Evolutionary conservation across 1,140 invertebrate species (phyloP).

Genomic region (Gonatopus flavifemur): DNA sequence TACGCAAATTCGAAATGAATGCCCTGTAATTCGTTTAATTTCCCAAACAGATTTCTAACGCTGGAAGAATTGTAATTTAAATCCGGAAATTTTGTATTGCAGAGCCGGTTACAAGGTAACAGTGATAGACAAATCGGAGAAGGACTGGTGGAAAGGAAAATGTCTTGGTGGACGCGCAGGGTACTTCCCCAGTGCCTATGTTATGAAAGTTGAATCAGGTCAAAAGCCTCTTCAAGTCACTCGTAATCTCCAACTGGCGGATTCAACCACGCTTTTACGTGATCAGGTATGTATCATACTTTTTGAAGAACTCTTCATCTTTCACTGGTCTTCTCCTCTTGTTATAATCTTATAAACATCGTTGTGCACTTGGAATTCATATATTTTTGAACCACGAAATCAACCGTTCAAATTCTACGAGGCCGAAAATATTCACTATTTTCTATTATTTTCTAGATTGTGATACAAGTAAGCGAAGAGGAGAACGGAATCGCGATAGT

Average conservation of each 20-base stretch:
- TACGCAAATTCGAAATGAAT: no score
- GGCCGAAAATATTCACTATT: background rate
- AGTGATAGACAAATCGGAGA: slow-evolving; percentile 90
- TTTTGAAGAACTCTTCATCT: no score
- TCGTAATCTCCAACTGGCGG: slow-evolving; percentile 68
- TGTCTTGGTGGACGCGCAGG: slow-evolving; percentile 83
- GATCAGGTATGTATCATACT: slow-evolving; percentile 68
- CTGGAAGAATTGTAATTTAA: no score
- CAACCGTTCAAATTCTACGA: background rate
- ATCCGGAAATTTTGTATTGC: slow-evolving; percentile 18
- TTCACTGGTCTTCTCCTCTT: no score
- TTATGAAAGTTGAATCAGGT: slow-evolving; percentile 84
- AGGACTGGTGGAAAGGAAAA: slow-evolving; percentile 97
- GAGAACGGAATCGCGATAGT: slow-evolving; percentile 91
- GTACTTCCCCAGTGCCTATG: slow-evolving; percentile 93
- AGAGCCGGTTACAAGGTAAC: slow-evolving; percentile 93
- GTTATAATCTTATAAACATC: no score
- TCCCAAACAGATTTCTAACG: no score
- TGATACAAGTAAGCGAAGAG: slow-evolving; percentile 85
- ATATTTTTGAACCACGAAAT: no score
- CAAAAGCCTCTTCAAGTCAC: slow-evolving; percentile 86
- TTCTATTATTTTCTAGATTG: slow-evolving; percentile 62
- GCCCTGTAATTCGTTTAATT: no score
- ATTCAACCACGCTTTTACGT: slow-evolving; percentile 67
- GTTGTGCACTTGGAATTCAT: no score